Percentiles rank a stretch among this genome's conserved stretches.
phyloP scores from a whole-genome alignment of 2,113 vertebrate species.

The Rhinoderma darwinii region DNA sequence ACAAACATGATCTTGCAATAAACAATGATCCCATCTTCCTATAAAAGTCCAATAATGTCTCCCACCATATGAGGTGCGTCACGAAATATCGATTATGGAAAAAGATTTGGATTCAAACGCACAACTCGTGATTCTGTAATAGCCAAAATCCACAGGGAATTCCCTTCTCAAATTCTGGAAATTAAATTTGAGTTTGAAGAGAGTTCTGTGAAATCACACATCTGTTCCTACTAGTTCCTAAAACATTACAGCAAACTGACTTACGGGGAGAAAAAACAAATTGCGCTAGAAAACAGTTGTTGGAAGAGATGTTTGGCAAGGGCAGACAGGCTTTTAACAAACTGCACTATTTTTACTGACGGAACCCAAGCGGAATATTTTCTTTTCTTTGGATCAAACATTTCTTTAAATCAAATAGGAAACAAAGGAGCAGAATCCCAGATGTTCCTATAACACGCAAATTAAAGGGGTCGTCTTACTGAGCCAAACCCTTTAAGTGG shows the following conservation, averaged over 20 bases:
- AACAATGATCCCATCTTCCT: background rate
- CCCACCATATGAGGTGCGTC: background rate
- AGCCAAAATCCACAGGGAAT: conserved; percentile 23
- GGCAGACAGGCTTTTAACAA: conserved; percentile 29
- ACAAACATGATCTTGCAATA: background rate
- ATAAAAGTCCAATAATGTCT: background rate
- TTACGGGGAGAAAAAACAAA: conserved; percentile 33
- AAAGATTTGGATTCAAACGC: background rate
- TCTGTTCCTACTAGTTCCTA: conserved; percentile 55
- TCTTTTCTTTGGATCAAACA: conserved; percentile 15
- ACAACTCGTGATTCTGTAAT: background rate
- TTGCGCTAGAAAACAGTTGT: conserved; percentile 52
- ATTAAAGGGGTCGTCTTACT: background rate
- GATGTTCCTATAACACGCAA: background rate
- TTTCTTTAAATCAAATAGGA: background rate
- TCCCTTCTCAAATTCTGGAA: conserved; percentile 23
- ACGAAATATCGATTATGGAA: background rate
- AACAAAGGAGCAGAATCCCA: background rate
- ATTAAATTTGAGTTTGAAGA: conserved; percentile 42
- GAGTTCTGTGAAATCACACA: conserved; percentile 46
- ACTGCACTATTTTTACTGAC: conserved; percentile 24
- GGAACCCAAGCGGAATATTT: background rate
- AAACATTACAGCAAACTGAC: conserved; percentile 55
- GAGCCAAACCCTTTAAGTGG: background rate
- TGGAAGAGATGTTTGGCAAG: conserved; percentile 53